These are phyloP conservation scores for Melieria crassipennis DNA, from an alignment of 2,888 invertebrate genomes.

Conservation along the genomic window DNA sequence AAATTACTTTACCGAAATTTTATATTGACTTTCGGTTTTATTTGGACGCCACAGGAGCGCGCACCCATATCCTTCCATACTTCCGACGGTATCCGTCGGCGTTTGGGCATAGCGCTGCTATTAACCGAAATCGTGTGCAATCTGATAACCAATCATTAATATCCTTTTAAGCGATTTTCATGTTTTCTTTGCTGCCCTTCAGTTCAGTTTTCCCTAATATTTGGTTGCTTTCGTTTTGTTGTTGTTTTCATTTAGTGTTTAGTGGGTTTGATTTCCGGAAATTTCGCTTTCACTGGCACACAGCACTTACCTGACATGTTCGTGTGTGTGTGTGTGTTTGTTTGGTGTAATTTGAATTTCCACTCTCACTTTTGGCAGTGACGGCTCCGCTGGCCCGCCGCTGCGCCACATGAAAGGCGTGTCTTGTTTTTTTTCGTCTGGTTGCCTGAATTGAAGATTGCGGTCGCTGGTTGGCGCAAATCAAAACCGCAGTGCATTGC, in stretches of 20 bases:
- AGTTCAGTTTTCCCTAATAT: conserved; percentile 35
- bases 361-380: conserved; percentile 23
- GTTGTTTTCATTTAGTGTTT: background rate
- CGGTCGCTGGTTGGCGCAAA: conserved; percentile 10
- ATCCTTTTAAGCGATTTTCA: conserved; percentile 24
- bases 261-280: conserved; percentile 22
- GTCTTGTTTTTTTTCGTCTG: conserved; percentile 20
- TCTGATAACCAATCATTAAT: conserved; percentile 53
- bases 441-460: conserved; percentile 20
- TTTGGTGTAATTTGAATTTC: conserved; percentile 54
- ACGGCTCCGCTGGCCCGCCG: background rate
- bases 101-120: background rate
- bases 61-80: conserved; percentile 2
- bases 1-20: too few relatives aligned
- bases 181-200: conserved; percentile 17
- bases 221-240: conserved; percentile 40
- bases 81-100: background rate
- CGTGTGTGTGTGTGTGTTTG: conserved; percentile 13
- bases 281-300: conserved; percentile 31
- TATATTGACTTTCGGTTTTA: too few relatives aligned
- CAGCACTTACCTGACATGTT: background rate
- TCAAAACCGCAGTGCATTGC: conserved; percentile 20
- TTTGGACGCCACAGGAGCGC: background rate
- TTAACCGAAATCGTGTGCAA: conserved; percentile 47
- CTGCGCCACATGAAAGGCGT: conserved; percentile 43